Percentiles rank a stretch among this genome's conserved stretches.
These are phyloP conservation scores for Alcis repandata DNA, from an alignment of 2,888 invertebrate species.

Conservation along the genomic window DNA sequence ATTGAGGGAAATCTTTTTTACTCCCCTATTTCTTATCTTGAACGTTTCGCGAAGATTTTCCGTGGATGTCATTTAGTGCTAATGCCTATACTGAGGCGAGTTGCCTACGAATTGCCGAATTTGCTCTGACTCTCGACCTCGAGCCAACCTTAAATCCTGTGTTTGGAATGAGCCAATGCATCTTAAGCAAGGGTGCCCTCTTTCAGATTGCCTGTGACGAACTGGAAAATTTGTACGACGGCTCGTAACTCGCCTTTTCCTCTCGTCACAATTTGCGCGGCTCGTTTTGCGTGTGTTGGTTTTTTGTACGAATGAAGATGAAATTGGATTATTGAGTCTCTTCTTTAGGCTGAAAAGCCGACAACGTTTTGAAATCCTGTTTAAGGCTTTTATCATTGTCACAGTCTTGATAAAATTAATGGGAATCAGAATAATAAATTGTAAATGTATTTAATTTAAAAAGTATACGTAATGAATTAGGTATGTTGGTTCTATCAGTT, in stretches of 20 bases:
- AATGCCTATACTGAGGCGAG: conserved; percentile 80
- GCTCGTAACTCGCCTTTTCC: conserved; percentile 53
- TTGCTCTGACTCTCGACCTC: conserved; percentile 72
- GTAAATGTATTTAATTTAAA: no score
- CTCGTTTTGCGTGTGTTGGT: conserved; percentile 47
- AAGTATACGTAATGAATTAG: no score
- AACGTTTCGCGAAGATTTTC: conserved; percentile 75
- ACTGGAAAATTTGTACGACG: conserved; percentile 60
- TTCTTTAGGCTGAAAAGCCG: conserved; percentile 12
- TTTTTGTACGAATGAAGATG: conserved; percentile 36
- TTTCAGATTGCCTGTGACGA: conserved; percentile 74
- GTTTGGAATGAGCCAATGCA: conserved; percentile 83
- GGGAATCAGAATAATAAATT: no score
- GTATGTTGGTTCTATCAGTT: no score
- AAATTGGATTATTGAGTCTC: conserved; percentile 41
- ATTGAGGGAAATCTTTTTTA: conserved; percentile 70
- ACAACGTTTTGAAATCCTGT: conserved; percentile 11
- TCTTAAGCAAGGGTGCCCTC: conserved; percentile 79
- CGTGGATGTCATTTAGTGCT: conserved; percentile 85
- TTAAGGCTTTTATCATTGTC: not conserved
- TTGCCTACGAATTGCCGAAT: conserved; percentile 83
- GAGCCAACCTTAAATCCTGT: conserved; percentile 78
- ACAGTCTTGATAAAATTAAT: no score
- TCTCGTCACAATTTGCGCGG: conserved; percentile 54
- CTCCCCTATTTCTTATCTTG: conserved; percentile 74